A percentile compares a stretch with the other conserved stretches of the same genome.
phyloP scores from a whole-genome alignment of 2,888 invertebrate genomes.

The Elmis aenea region DNA sequence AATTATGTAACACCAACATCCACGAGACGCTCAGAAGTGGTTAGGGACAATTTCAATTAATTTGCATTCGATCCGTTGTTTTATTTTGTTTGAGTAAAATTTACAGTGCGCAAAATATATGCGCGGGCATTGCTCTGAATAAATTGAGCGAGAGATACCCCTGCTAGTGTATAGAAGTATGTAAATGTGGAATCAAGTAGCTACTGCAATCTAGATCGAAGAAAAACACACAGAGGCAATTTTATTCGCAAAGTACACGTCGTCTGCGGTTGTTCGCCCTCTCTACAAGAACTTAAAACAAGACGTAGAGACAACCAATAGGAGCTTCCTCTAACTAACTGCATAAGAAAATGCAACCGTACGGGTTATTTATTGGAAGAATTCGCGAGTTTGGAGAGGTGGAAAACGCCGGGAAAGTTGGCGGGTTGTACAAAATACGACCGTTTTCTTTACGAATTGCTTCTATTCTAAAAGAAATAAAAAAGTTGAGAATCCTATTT shows the following conservation, averaged over 20 bases:
- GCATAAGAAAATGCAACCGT: slow-evolving; percentile 39
- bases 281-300: slow-evolving; percentile 9
- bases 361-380: slow-evolving; percentile 37
- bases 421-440: slow-evolving; percentile 34
- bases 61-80: slow-evolving; percentile 41
- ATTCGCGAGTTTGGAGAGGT: slow-evolving; percentile 35
- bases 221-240: slow-evolving; percentile 16
- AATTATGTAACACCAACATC: slow-evolving; percentile 30
- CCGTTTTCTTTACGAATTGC: slow-evolving; percentile 38
- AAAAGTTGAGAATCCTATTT: slow-evolving; percentile 28
- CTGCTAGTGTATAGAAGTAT: slow-evolving; percentile 40
- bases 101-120: slow-evolving; percentile 40
- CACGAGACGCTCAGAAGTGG: slow-evolving; percentile 36
- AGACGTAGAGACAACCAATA: slow-evolving; percentile 11
- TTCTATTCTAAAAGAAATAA: slow-evolving; percentile 28
- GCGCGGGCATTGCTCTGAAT: slow-evolving; percentile 34
- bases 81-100: slow-evolving; percentile 37
- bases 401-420: slow-evolving; percentile 33
- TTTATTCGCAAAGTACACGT: slow-evolving; percentile 10
- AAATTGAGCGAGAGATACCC: slow-evolving; percentile 35
- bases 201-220: slow-evolving; percentile 40
- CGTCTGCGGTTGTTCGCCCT: no score
- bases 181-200: slow-evolving; percentile 43
- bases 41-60: slow-evolving; percentile 44
- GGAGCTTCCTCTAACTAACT: slow-evolving; percentile 16